phyloP scores from a whole-genome alignment of 2,888 invertebrate species.

The Oscheius sp. region DNA sequence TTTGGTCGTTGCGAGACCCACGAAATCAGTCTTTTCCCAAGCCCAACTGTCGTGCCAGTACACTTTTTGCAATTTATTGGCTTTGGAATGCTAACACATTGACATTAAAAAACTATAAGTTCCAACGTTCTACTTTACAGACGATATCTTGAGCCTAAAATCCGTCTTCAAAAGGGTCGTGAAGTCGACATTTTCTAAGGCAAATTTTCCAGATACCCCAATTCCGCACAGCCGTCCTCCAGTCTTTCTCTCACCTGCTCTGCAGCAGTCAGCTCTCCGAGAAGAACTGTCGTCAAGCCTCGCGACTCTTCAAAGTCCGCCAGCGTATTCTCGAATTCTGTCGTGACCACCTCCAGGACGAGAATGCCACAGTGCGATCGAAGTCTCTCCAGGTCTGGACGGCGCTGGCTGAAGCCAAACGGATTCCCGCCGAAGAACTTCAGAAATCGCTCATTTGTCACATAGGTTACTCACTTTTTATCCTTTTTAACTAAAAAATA shows the following conservation, averaged over 20 bases:
- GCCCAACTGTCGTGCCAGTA: too few species aligned
- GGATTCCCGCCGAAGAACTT: constrained; percentile 41
- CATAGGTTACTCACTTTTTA: constrained; percentile 29
- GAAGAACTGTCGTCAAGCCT: constrained; percentile 33
- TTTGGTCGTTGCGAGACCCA: too few species aligned
- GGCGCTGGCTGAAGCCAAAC: constrained; percentile 39
- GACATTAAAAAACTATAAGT: too few species aligned
- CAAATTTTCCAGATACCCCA: constrained; percentile 26
- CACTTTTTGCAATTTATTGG: too few species aligned
- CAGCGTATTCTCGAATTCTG: constrained; percentile 36
- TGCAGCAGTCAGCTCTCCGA: constrained; percentile 26
- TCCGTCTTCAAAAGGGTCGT: too few species aligned
- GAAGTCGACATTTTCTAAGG: not conserved
- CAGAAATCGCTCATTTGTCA: constrained; percentile 40
- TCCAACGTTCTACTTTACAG: too few species aligned
- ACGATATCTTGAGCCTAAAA: too few species aligned
- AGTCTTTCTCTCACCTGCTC: constrained; percentile 36
- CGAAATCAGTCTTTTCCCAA: too few species aligned
- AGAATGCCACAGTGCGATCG: constrained; percentile 86
- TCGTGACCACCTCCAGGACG: constrained; percentile 84
- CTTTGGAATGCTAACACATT: too few species aligned
- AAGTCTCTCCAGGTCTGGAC: constrained; percentile 85
- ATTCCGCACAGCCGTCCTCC: constrained; percentile 41
- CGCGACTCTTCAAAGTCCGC: constrained; percentile 31
- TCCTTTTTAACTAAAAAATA: not conserved